phyloP scores from a whole-genome alignment of 2,888 invertebrate genomes.

The Gasteruption jaculator region DNA sequence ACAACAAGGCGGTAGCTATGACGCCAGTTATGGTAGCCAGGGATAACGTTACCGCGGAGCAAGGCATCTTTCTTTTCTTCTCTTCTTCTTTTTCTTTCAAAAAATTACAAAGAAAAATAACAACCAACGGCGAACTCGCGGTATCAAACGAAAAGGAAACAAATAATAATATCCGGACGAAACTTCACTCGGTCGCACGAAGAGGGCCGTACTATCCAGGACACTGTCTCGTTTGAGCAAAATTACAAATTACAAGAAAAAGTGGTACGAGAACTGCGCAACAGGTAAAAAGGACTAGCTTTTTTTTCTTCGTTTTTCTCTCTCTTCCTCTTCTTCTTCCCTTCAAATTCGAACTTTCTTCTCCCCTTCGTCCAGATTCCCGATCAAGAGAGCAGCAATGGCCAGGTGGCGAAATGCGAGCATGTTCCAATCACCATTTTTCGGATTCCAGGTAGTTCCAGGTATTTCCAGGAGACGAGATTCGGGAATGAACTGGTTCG shows the following conservation, averaged over 20 bases:
- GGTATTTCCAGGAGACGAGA: too few species aligned
- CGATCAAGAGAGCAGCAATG: too few species aligned
- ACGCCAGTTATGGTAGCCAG: slow-evolving; percentile 94
- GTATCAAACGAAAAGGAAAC: slow-evolving; percentile 4
- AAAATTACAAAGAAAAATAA: background rate
- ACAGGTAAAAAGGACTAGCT: too few species aligned
- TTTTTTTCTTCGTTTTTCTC: slow-evolving; percentile 25
- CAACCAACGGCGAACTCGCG: background rate
- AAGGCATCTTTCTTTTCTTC: slow-evolving; percentile 67
- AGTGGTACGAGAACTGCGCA: too few species aligned
- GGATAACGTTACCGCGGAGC: slow-evolving; percentile 91
- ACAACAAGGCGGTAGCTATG: slow-evolving; percentile 86
- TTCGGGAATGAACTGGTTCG: too few species aligned
- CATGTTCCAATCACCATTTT: too few species aligned
- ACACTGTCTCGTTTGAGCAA: background rate
- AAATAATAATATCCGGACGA: too few species aligned
- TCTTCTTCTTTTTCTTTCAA: slow-evolving; percentile 21
- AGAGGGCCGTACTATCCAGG: background rate
- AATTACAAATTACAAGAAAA: background rate
- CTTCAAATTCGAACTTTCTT: slow-evolving; percentile 8
- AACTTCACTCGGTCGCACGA: too few species aligned
- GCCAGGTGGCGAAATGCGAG: too few species aligned
- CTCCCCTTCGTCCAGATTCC: too few species aligned
- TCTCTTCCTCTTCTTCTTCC: slow-evolving; percentile 14
- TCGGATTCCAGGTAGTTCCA: too few species aligned